Base-by-base conservation (phyloP, 1,140 invertebrate species). In the Cephus cinctus region DNA sequence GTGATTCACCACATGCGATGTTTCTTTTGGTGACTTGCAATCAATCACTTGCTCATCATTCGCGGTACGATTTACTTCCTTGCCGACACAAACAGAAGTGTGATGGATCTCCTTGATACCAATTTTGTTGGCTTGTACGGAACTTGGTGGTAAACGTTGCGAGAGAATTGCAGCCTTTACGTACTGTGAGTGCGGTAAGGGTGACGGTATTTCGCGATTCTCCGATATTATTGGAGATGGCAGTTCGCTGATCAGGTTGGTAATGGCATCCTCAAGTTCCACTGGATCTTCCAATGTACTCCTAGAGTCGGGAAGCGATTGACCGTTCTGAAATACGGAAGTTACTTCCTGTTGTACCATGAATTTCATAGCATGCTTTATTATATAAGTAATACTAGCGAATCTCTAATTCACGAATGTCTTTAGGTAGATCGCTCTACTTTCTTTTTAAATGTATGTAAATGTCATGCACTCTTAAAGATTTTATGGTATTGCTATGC, bases 281-380 rank as follows among this genome's bases (percentile, higher is more conserved):
- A 73, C 63, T 0, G 85, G 83, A 71, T 89, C 84, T 59, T 88
- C 85, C 0, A 85, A 78, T n/a, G n/a, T n/a, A n/a, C n/a, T n/a
- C n/a, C n/a, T n/a, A n/a, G n/a, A n/a, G n/a, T n/a, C n/a, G n/a
- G n/a, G n/a, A n/a, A n/a, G n/a, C n/a, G n/a, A n/a, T n/a, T n/a
- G n/a, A n/a, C n/a, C n/a, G n/a, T n/a, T n/a, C n/a, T n/a, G n/a
- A n/a, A n/a, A n/a, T n/a, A n/a, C n/a, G n/a, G n/a, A n/a, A n/a
- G n/a, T n/a, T n/a, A n/a, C n/a, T n/a, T n/a, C n/a, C n/a, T n/a
- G n/a, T n/a, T n/a, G n/a, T n/a, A n/a, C n/a, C n/a, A n/a, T n/a
- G n/a, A n/a, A n/a, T n/a, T n/a, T n/a, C n/a, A n/a, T n/a, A n/a
- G n/a, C n/a, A n/a, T n/a, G n/a, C n/a, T n/a, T n/a, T n/a, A n/a